phyloP scores from a whole-genome alignment of 1,140 invertebrate genomes.

The Microplitis mediator region DNA sequence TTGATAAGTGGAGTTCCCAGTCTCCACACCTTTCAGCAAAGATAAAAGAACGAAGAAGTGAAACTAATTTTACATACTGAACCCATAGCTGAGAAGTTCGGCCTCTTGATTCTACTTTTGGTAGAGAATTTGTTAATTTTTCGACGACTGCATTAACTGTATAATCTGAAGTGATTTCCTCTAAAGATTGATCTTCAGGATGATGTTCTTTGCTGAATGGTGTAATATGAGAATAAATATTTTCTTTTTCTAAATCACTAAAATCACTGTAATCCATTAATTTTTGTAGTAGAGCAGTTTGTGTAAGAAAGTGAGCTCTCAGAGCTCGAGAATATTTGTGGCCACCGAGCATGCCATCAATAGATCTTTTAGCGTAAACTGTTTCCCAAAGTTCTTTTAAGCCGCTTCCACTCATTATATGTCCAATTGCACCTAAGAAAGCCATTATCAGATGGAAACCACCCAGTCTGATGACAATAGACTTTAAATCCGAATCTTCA shows the following conservation, averaged over 20 bases:
- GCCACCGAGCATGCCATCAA: slow-evolving; percentile 30
- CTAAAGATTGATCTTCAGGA: neutral
- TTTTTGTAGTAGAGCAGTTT: slow-evolving; percentile 19
- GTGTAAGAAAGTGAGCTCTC: slow-evolving; percentile 25
- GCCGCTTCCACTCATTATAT: slow-evolving; percentile 35
- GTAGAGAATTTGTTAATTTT: neutral
- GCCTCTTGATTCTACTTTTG: slow-evolving; percentile 1
- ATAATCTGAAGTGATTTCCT: too few relatives aligned
- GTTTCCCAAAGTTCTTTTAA: slow-evolving; percentile 39
- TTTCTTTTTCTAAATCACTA: neutral
- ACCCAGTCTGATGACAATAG: slow-evolving; percentile 33
- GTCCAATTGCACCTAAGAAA: slow-evolving; percentile 36
- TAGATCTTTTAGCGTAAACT: slow-evolving; percentile 44
- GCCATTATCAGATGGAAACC: slow-evolving; percentile 28
- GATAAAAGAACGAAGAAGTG: slow-evolving; percentile 40
- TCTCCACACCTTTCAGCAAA: slow-evolving; percentile 44
- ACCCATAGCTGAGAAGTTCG: slow-evolving; percentile 41
- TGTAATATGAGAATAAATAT: neutral
- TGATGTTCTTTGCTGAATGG: neutral
- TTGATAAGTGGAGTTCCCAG: slow-evolving; percentile 45
- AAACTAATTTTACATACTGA: slow-evolving; percentile 45
- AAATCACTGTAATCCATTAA: neutral
- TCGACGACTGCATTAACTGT: too few relatives aligned
- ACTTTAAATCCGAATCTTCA: slow-evolving; percentile 12
- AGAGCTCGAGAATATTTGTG: slow-evolving; percentile 28